These are phyloP conservation scores for Tinamus major DNA, from an alignment of 2,797 vertebrate species.

Conservation along the genomic window DNA sequence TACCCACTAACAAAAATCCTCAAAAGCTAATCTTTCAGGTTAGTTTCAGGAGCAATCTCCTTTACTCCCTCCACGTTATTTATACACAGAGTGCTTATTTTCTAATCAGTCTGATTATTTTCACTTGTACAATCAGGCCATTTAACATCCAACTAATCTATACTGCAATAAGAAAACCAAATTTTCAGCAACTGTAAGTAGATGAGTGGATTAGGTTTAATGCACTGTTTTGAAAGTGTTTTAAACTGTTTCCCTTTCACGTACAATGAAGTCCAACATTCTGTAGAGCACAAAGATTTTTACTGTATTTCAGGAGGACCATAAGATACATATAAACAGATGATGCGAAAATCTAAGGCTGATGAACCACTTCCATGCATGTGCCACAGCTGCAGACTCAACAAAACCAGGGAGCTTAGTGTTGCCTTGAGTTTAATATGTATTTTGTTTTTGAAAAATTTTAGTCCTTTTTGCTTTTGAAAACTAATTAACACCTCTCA, in stretches of 20 bases:
- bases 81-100: neutral
- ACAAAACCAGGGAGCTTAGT: neutral
- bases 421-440: neutral
- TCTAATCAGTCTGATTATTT: neutral
- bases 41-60: neutral
- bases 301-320: neutral
- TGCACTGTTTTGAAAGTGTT: neutral
- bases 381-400: neutral
- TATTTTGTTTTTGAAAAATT: neutral
- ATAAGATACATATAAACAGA: neutral
- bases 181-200: neutral
- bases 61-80: neutral
- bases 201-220: neutral
- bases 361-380: neutral
- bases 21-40: neutral
- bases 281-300: neutral
- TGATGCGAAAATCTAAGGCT: neutral
- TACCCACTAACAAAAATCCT: neutral
- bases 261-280: neutral
- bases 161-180: neutral
- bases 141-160: neutral
- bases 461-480: neutral
- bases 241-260: neutral
- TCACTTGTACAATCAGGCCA: neutral
- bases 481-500: neutral